Evolutionary conservation across 1,140 invertebrate genomes (phyloP), one percentile per base, ranked within the genome.

Genomic region (Saccostrea cuccullata): DNA sequence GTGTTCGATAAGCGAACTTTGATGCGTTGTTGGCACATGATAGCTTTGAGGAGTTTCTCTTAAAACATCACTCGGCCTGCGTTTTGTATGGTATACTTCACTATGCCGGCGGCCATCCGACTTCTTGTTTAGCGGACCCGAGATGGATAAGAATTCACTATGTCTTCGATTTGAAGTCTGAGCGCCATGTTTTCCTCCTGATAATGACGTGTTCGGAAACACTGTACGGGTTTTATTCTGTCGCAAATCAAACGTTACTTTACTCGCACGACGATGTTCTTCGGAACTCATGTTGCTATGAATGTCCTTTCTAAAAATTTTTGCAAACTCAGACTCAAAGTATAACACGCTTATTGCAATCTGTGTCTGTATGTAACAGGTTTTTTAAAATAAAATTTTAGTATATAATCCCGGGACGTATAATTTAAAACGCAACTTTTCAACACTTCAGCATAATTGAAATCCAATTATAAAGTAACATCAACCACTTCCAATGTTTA

Each of bases 341-440:
- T 47, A 47, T 47, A 9, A 47, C 47, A n/a, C n/a, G n/a, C n/a
- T n/a, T n/a, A n/a, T n/a, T n/a, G 9, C 47, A 47, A 47, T 47
- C 6, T 0, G 47, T 47, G 47, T 47, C 47, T 2, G 47, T 47
- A 47, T 47, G 47, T 47, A 47, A 47, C 47, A 8, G 47, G 47
- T 47, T 47, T 5, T 47, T 47, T 47, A 47, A 47, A 47, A 47
- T 47, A 9, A 47, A 47, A 47, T 47, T 47, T 47, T 47, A 47
- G 30, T 47, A 47, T 47, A 47, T 47, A 47, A 3, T 47, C 47
- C 47, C 47, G 15, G 17, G 58, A 64, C 15, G 58, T 64, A 17
- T 64, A 64, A 47, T 64, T 64, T 20, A 77, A 77, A 77, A 77
- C 70, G 70, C 15, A 77, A 30, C 70, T 36, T 77, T 77, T 36